Conservation (phyloP, 1,140 invertebrate genomes). For the Penaeus japonicus region DNA sequence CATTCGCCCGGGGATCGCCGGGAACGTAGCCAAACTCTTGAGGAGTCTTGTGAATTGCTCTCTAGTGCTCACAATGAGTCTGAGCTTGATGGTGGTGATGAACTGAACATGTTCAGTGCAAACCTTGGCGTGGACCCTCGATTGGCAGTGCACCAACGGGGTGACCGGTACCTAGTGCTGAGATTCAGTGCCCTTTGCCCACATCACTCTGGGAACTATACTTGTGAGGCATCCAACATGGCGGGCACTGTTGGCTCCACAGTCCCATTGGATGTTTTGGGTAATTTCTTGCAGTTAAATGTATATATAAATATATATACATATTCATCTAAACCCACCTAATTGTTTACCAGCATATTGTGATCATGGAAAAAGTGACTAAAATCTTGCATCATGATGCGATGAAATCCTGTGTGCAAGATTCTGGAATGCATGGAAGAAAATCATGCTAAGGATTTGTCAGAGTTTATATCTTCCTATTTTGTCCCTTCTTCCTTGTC, state of each 20-base stretch:
- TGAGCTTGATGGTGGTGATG: slow-evolving; percentile 6
- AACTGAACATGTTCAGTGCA: neutral
- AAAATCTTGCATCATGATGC: neutral
- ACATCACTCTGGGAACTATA: slow-evolving; percentile 65
- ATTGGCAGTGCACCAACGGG: slow-evolving; percentile 46
- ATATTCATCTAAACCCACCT: neutral
- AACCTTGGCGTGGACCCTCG: slow-evolving; percentile 37
- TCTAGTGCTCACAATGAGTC: neutral
- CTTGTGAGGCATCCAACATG: slow-evolving; percentile 64
- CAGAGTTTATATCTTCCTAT: no score
- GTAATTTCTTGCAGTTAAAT: slow-evolving; percentile 26
- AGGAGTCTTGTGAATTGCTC: slow-evolving; percentile 28
- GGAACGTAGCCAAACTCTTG: slow-evolving; percentile 10
- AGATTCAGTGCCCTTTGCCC: slow-evolving; percentile 50
- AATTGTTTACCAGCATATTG: no score
- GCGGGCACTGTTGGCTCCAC: slow-evolving; percentile 37
- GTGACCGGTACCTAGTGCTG: slow-evolving; percentile 52
- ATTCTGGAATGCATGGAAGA: no score
- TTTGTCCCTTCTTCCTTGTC: no score
- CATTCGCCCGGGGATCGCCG: neutral
- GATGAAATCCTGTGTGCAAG: no score
- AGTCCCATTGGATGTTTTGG: slow-evolving; percentile 38
- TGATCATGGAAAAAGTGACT: neutral
- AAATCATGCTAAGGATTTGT: no score
- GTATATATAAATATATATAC: neutral